Conservation (phyloP, 1,140 invertebrate genomes). For the Neodiprion virginianus region DNA sequence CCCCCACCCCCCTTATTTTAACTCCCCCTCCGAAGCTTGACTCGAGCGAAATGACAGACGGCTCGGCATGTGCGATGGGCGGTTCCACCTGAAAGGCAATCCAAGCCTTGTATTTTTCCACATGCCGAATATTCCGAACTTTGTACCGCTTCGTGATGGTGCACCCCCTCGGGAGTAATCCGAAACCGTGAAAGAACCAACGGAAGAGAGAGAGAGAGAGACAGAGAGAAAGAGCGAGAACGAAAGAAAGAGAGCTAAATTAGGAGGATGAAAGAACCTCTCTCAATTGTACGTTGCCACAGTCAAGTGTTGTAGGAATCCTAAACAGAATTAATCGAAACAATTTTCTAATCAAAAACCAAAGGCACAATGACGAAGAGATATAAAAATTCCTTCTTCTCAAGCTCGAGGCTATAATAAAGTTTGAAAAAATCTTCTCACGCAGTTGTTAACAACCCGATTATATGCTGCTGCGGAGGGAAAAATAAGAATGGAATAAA, state of each 20-base stretch:
- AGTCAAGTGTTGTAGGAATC: too few relatives aligned
- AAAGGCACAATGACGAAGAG: neutral
- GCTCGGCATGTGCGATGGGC: conserved; percentile 3
- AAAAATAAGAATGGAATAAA: neutral
- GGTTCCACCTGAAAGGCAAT: neutral
- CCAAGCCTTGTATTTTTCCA: neutral
- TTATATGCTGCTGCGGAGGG: neutral
- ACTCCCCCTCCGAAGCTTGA: neutral
- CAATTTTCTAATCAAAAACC: neutral
- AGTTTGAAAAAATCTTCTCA: too few relatives aligned
- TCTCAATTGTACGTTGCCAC: too few relatives aligned
- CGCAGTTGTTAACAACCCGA: too few relatives aligned
- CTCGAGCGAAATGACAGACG: conserved; percentile 3
- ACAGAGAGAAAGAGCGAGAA: neutral
- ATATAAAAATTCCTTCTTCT: too few relatives aligned
- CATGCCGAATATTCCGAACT: conserved; percentile 11
- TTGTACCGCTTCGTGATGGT: neutral
- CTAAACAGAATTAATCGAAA: too few relatives aligned
- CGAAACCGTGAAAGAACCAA: conserved; percentile 21
- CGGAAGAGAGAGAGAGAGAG: conserved; percentile 1
- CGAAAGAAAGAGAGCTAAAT: conserved; percentile 14
- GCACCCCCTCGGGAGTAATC: neutral
- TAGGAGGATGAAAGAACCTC: neutral
- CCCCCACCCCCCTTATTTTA: neutral
- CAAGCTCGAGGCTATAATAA: too few relatives aligned